Conservation (phyloP, 2,113 vertebrate species). For the Otis tarda region DNA sequence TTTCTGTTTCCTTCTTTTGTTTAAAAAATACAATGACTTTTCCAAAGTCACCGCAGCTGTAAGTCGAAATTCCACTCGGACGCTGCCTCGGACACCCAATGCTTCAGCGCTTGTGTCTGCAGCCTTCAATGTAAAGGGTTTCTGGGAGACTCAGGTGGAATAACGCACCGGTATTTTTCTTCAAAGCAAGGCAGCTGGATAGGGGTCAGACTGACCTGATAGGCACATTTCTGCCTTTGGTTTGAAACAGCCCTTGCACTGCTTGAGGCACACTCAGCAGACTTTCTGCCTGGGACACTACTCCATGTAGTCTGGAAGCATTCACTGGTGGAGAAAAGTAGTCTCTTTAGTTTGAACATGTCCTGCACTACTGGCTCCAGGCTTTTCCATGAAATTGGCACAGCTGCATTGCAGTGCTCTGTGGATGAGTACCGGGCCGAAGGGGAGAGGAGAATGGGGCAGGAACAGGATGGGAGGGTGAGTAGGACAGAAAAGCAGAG, state of each 20-base stretch:
- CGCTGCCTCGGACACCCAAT: neutral
- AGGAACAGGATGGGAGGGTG: neutral
- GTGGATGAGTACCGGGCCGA: neutral
- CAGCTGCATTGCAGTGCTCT: neutral
- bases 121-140: neutral
- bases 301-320: neutral
- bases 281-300: neutral
- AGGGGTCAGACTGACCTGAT: neutral
- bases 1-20: neutral
- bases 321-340: neutral
- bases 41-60: neutral
- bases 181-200: neutral
- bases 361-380: neutral
- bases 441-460: neutral
- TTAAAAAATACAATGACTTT: neutral
- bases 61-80: neutral
- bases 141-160: neutral
- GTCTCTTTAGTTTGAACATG: fast-evolving
- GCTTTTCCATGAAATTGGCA: neutral
- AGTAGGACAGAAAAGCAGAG: neutral
- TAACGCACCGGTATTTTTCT: neutral
- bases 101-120: neutral
- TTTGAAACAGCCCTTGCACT: neutral
- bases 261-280: neutral
- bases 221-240: neutral